Evolutionary conservation across 2,113 vertebrate species (phyloP), one percentile per base, ranked within the genome.

Genomic region (Sprattus sprattus): DNA sequence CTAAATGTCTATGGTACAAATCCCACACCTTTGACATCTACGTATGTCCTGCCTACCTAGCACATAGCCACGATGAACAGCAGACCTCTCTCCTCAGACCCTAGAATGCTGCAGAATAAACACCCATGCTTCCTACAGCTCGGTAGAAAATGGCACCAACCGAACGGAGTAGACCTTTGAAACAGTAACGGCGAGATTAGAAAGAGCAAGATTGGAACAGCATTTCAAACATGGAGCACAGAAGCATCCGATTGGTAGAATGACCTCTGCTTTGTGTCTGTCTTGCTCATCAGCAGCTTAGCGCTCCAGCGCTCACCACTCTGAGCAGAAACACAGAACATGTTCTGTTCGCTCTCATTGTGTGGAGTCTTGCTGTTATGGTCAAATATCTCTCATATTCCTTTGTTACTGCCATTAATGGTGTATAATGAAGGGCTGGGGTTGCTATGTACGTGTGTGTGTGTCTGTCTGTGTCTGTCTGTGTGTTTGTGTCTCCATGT

Each of bases 231-330:
- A 9, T 11, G n/a, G 7, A 9, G 57, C 9, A 64, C 82, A 64
- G 50, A 22, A 10, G 25, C 67, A 84, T 71, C 45, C 50, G 81
- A 84, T 84, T 50, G 52, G 54, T 67, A 39, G 54, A 64, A 49
- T 81, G 84, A 82, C 52, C 78, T 67, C 45, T 49, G 46, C 52
- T 78, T 84, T n/a, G 22, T 6, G 16, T 47, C n/a, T 44, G n/a
- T 9, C 75, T 32, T 3, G 7, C n/a, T 67, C 64, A 67, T 67
- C 28, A 28, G 64, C 64, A 67, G 28, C 25, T 8, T 22, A 25
- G 9, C 28, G 8, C 64, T 25, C 64, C n/a, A 28, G 10, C 64
- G n/a, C 22, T 67, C n/a, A 67, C n/a, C n/a, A 8, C 22, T 67
- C 64, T 67, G 64, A 28, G n/a, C n/a, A 28, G 6, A 9, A 9